A percentile compares a stretch with the other conserved stretches of the same genome.
Evolutionary conservation across 37 sponge, comb jelly and placozoan species (phyloP).

Genomic region (Oscarella lobularis): DNA sequence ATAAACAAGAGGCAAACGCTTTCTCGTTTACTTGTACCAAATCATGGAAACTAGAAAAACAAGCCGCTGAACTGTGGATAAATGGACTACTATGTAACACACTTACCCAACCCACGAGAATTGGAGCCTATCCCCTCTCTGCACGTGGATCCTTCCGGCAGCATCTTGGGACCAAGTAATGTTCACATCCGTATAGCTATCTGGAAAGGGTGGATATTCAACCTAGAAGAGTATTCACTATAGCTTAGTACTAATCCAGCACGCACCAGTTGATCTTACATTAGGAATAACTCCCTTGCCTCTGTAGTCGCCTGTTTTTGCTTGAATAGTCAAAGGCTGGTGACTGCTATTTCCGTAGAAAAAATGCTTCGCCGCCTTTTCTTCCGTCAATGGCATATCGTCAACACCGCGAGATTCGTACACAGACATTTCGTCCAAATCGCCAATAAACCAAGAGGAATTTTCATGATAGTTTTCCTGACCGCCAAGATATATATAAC

Average conservation of each 20-base stretch:
- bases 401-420: no score
- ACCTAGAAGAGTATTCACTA: neutral
- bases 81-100: neutral
- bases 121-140: neutral
- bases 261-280: neutral
- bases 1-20: neutral
- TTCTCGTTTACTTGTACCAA: neutral
- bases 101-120: neutral
- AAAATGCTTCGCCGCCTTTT: slow-evolving; percentile 9
- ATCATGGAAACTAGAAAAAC: neutral
- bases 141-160: neutral
- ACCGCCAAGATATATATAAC: no score
- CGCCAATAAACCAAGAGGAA: no score
- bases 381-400: no score
- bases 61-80: neutral
- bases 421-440: no score
- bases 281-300: slow-evolving; percentile 10
- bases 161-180: neutral
- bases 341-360: slow-evolving; percentile 33
- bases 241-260: neutral
- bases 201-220: neutral
- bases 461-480: no score
- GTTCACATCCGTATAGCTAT: neutral
- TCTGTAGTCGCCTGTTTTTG: slow-evolving; percentile 21
- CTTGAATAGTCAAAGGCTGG: slow-evolving; percentile 31